Evolutionary conservation across 1,140 invertebrate genomes (phyloP), one percentile per base, ranked within the genome.

Genomic region (Drosophila melanica): DNA sequence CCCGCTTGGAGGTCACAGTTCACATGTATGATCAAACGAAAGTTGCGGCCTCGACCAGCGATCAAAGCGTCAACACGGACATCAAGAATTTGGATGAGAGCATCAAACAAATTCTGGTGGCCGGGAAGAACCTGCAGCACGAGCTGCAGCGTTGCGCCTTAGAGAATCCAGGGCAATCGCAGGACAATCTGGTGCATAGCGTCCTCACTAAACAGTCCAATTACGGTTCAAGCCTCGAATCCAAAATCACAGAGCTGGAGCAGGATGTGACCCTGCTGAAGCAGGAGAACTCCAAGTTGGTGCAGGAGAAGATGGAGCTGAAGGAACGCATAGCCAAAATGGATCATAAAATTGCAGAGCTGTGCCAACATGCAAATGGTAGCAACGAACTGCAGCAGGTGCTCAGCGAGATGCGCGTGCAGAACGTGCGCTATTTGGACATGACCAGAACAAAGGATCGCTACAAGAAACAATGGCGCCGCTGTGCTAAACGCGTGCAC

Each of bases 391-490:
- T 87, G 0, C 72, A 69, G 12, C 30, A 80, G 16, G 35, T 90
- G 2, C 53, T 91, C 2, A 63, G 7, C 4, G 82, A 91, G 50
- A 39, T 91, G 23, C 60, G 57, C 2, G 16, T 57, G 9, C 90
- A 91, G 35, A 79, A 82, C 20, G 37, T 23, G 0, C 71, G 74
- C 8, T 85, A 58, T 45, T 9, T 53, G 10, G 71, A 75, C 11
- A 55, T 91, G 30, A 37, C 72, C 14, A 77, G 69, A 20, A 47
- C 77, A 5, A 86, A 82, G 48, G 75, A 91, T n/a, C 73, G 60
- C 3, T 91, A 90, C 59, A 91, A 87, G 35, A 70, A 69, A n/a
- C 70, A 84, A 45, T 89, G 74, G 76, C 68, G 74, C 0, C 73
- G 72, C 14, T 66, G 62, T 41, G 66, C 69, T 3, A 71, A 65